Evolutionary conservation across 2,888 invertebrate genomes (phyloP).

Genomic region (Hirtodrosophila alboralis): DNA sequence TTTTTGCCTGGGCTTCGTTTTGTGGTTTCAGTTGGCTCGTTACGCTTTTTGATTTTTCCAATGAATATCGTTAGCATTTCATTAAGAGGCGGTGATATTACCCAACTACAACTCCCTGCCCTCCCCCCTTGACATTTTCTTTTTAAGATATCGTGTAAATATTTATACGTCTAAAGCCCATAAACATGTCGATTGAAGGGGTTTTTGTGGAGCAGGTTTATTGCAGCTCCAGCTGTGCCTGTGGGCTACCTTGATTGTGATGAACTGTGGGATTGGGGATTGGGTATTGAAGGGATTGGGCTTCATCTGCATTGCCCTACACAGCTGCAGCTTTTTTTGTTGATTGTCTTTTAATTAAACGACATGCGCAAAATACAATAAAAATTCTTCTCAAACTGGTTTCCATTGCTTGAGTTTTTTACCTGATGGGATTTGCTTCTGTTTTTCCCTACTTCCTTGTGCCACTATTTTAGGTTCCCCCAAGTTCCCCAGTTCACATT

Average conservation of each 20-base stretch:
- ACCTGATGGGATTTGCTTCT: constrained; percentile 24
- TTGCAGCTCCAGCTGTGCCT: constrained; percentile 33
- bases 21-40: constrained; percentile 38
- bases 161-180: constrained; percentile 58
- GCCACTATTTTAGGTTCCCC: constrained; percentile 15
- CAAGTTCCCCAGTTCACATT: neutral
- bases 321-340: constrained; percentile 43
- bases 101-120: neutral
- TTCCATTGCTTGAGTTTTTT: constrained; percentile 18
- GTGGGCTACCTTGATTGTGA: constrained; percentile 35
- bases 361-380: constrained; percentile 66
- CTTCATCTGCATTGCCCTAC: constrained; percentile 33
- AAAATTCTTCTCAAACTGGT: constrained; percentile 61
- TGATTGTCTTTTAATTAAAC: constrained; percentile 73
- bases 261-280: constrained; percentile 19
- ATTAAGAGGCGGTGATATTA: constrained; percentile 56
- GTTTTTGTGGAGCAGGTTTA: constrained; percentile 54
- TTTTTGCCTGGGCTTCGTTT: constrained; percentile 2
- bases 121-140: neutral
- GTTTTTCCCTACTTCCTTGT: constrained; percentile 27
- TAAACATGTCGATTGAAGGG: constrained; percentile 59
- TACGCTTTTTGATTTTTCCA: constrained; percentile 66
- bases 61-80: constrained; percentile 78
- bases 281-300: too few relatives aligned
- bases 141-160: constrained; percentile 48